These are phyloP conservation scores for Cryptoblepharus egeriae DNA, from an alignment of 2,797 vertebrate species.

Conservation along the genomic window DNA sequence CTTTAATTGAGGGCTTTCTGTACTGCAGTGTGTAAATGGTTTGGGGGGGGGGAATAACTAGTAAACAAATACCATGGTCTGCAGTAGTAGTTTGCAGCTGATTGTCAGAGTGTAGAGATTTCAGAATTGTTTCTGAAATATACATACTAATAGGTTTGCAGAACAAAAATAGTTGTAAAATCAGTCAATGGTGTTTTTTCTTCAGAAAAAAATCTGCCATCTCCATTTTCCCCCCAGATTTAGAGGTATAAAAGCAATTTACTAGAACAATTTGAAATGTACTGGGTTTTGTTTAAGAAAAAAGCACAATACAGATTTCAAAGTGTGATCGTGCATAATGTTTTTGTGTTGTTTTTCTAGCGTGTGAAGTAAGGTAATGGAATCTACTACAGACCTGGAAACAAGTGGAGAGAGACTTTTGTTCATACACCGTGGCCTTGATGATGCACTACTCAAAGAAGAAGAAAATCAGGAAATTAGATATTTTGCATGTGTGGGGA, in stretches of 20 bases:
- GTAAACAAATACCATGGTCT: too few species aligned
- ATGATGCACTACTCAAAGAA: conserved; percentile 75
- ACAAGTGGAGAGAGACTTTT: conserved; percentile 67
- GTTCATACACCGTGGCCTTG: conserved; percentile 78
- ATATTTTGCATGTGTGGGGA: conserved; percentile 73
- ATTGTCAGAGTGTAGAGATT: too few species aligned
- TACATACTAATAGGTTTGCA: neutral
- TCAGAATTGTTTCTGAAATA: too few species aligned
- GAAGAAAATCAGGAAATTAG: conserved; percentile 74
- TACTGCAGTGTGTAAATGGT: too few species aligned
- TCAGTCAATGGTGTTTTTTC: neutral
- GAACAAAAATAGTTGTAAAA: neutral
- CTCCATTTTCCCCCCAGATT: neutral
- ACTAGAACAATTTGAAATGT: neutral
- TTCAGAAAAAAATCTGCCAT: too few species aligned
- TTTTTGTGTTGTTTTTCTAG: conserved; percentile 59
- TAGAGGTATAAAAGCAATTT: neutral
- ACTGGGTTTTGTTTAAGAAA: neutral
- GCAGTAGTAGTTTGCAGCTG: too few species aligned
- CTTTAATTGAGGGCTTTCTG: too few species aligned
- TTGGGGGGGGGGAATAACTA: too few species aligned
- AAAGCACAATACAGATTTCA: neutral
- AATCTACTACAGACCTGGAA: conserved; percentile 52
- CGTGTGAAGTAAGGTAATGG: conserved; percentile 46
- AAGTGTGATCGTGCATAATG: conserved; percentile 10